A percentile compares a stretch with the other conserved stretches of the same genome.
Evolutionary conservation across 1,140 invertebrate genomes (phyloP).

Genomic region (Coboldia fuscipes): DNA sequence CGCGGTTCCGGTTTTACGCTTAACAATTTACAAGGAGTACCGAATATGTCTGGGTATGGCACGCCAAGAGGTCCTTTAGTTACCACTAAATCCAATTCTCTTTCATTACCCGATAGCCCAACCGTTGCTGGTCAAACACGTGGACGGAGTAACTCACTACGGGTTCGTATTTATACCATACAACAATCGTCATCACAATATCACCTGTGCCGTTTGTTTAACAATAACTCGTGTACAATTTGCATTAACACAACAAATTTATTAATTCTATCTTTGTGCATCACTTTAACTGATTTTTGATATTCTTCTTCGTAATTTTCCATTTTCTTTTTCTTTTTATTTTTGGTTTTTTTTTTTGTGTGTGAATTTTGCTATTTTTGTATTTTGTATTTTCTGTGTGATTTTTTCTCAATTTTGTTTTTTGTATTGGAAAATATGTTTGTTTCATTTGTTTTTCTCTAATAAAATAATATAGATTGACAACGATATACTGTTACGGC

Average conservation of each 20-base stretch:
- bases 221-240: not conserved
- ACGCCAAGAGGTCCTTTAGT: slow-evolving; percentile 43
- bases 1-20: slow-evolving; percentile 31
- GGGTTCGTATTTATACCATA: slow-evolving; percentile 35
- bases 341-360: slow-evolving; percentile 1
- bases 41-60: slow-evolving; percentile 35
- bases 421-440: no score
- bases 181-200: no score
- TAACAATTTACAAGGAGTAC: slow-evolving; percentile 19
- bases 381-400: not conserved
- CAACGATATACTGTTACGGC: slow-evolving; percentile 60
- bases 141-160: slow-evolving; percentile 62
- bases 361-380: not conserved
- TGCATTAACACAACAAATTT: not conserved
- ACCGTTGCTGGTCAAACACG: slow-evolving; percentile 51
- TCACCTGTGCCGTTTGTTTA: not conserved
- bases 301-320: slow-evolving; percentile 1
- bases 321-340: slow-evolving; percentile 3
- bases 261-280: slow-evolving; percentile 8
- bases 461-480: slow-evolving; percentile 24
- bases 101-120: slow-evolving; percentile 69
- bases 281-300: not conserved
- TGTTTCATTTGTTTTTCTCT: no score
- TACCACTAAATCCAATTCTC: slow-evolving; percentile 66
- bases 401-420: slow-evolving; percentile 1